Conservation (phyloP, 2,888 invertebrate genomes). For the Syrista parreyssii region DNA sequence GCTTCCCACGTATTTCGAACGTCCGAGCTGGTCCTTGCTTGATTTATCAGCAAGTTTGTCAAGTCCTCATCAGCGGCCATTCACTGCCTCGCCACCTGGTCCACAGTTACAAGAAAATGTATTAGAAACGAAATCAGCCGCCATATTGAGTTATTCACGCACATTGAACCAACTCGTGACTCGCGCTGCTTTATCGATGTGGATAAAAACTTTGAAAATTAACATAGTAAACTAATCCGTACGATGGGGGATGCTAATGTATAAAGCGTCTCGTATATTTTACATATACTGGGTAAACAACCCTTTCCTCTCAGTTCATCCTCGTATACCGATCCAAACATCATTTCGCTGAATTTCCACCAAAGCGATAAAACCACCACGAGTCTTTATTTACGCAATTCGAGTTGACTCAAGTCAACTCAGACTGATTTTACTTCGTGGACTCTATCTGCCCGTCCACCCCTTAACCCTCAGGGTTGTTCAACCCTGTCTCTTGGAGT, state of each 20-base stretch:
- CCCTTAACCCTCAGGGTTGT: conserved; percentile 2
- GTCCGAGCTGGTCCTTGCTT: background rate
- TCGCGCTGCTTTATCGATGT: background rate
- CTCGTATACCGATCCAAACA: background rate
- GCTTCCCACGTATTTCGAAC: background rate
- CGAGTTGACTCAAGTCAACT: background rate
- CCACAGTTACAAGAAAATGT: background rate
- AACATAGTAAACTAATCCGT: background rate
- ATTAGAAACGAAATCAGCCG: background rate
- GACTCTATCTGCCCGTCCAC: background rate
- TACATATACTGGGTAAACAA: background rate
- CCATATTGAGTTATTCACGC: background rate
- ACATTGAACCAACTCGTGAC: background rate
- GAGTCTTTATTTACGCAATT: background rate
- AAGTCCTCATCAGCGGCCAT: background rate
- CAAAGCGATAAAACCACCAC: background rate
- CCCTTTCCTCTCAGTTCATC: background rate
- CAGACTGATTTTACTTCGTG: background rate
- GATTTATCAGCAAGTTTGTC: background rate
- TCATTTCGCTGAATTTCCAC: background rate
- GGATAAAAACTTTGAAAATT: background rate
- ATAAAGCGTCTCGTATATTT: background rate
- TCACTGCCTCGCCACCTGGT: background rate
- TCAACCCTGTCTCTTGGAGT: conserved; percentile 3
- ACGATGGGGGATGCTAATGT: background rate